Evolutionary conservation across 2,888 invertebrate species (phyloP).

Genomic region (Marasmarcha lunaedactyla): DNA sequence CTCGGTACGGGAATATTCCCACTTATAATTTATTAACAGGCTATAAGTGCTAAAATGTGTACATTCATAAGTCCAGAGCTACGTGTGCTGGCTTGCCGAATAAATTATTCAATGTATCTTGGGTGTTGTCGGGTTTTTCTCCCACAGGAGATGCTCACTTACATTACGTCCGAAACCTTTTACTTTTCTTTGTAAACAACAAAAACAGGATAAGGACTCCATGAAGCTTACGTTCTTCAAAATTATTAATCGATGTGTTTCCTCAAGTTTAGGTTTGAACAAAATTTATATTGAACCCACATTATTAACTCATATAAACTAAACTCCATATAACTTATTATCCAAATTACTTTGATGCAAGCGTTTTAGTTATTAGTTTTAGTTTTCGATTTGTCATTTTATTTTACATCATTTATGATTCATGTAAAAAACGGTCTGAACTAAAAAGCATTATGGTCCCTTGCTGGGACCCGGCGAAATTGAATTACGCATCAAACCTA

Average conservation of each 20-base stretch:
- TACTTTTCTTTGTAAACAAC: slow-evolving; percentile 23
- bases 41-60: slow-evolving; percentile 67
- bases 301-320: no score
- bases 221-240: no score
- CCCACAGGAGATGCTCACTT: slow-evolving; percentile 6
- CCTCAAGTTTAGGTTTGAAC: no score
- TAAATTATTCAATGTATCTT: slow-evolving; percentile 52
- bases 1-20: slow-evolving; percentile 28
- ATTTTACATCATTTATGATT: slow-evolving; percentile 28
- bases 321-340: no score
- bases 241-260: no score
- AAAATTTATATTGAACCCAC: no score
- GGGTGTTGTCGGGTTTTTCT: slow-evolving; percentile 11
- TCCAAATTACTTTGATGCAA: no score
- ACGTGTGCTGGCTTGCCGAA: slow-evolving; percentile 37
- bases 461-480: slow-evolving; percentile 32
- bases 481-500: slow-evolving; percentile 47
- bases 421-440: slow-evolving; percentile 36
- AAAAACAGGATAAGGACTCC: no score
- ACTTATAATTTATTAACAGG: slow-evolving; percentile 64
- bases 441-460: slow-evolving; percentile 42
- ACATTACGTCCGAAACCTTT: slow-evolving; percentile 8
- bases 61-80: slow-evolving; percentile 52
- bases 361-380: neutral
- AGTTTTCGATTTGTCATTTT: neutral